phyloP scores from a whole-genome alignment of 2,113 vertebrate species.

The Maccullochella peelii region DNA sequence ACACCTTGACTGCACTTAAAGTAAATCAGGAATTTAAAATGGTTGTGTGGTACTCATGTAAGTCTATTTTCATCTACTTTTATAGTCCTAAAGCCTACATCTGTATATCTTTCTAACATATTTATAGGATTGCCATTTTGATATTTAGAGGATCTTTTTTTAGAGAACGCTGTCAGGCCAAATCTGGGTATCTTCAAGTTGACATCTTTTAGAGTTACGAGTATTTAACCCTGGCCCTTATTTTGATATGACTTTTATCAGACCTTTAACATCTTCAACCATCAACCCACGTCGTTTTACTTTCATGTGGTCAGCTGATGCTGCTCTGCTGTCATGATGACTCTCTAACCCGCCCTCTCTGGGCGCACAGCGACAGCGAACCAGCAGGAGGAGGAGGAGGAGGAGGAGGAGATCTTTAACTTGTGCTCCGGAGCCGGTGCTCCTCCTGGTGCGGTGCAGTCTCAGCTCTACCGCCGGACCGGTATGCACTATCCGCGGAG shows the following conservation, averaged over 20 bases:
- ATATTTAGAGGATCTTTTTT: not conserved
- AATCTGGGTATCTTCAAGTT: not conserved
- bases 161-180: too few relatives aligned
- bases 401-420: slow-evolving; percentile 63
- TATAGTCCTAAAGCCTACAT: not conserved
- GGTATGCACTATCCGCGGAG: slow-evolving; percentile 49
- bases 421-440: slow-evolving; percentile 51
- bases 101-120: not conserved
- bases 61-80: not conserved
- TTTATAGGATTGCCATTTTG: not conserved
- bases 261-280: not conserved
- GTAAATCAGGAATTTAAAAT: not conserved
- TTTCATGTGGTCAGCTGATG: slow-evolving; percentile 36
- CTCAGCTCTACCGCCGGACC: slow-evolving; percentile 47
- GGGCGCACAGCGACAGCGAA: slow-evolving; percentile 55
- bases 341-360: slow-evolving; percentile 70
- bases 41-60: not conserved
- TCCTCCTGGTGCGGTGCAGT: slow-evolving; percentile 53
- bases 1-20: not conserved
- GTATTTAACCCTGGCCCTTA: not conserved
- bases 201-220: not conserved
- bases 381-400: slow-evolving; percentile 32
- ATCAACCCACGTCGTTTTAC: not conserved
- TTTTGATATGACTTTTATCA: not conserved
- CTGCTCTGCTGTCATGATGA: not conserved